Base-by-base conservation (phyloP, 2,888 invertebrate species). In the Scaptomyza cyrtandrae region DNA sequence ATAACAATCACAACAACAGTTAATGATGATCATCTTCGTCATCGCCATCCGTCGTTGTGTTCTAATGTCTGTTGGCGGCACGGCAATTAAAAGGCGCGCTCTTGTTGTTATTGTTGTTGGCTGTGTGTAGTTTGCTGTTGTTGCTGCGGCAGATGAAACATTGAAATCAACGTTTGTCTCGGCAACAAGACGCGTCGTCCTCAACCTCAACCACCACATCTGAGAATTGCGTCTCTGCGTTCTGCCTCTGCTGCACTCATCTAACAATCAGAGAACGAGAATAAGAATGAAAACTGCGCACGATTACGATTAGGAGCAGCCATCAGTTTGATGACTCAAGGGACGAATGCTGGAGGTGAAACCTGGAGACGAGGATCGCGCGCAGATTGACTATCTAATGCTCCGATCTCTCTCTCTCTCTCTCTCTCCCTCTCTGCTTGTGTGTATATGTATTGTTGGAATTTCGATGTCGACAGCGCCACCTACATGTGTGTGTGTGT, bases 11-110 rank as follows among this genome's bases (percentile, higher is more conserved):
- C 29, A 33, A 33, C 33, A 43, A 5, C 29, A 27, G 64, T 75
- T 53, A 57, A 52, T 67, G 46, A 52, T 58, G 56, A 43, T 58
- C 71, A 57, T 70, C 54, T 29, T 53, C 58, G 45, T 63, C 78
- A 24, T 53, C 58, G 45, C 60, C 78, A 49, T 50, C 48, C 53
- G 54, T 63, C 57, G 59, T 59, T 59, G 79, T 66, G 67, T 66
- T 88, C 79, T 85, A 88, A 76, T 86, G 74, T 86, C 81, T 75
- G 76, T 75, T 88, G 76, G 81, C 81, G 88, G 87, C 85, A 75
- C 67, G 69, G 85, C 88, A 85, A 85, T 85, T 85, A 85, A 85
- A 88, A 88, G 78, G 75, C 83, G 86, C 83, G 83, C 75, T 82
- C 78, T 69, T 62, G 56, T 50, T 71, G 61, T 31, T 50, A 39